These are phyloP conservation scores for Anolis carolinensis DNA, from an alignment of 2,113 vertebrate genomes.

Conservation along the genomic window DNA sequence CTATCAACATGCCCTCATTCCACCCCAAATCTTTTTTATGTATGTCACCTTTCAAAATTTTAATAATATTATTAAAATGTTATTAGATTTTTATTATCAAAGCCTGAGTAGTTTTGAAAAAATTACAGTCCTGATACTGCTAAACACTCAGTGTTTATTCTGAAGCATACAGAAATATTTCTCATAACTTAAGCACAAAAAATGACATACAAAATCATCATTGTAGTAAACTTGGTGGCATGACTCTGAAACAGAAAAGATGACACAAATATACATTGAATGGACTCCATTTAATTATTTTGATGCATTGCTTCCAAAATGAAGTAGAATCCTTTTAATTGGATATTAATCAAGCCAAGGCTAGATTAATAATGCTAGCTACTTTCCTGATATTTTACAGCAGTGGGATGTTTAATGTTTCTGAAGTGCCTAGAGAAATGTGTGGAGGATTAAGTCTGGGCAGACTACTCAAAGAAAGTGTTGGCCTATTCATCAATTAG, in stretches of 20 bases:
- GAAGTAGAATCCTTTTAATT: slow-evolving; percentile 63
- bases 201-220: neutral
- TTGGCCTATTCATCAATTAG: slow-evolving; percentile 64
- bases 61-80: too few relatives aligned
- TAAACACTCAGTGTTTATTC: neutral
- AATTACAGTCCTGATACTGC: neutral
- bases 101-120: neutral
- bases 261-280: slow-evolving; percentile 66
- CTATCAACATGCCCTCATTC: too few relatives aligned
- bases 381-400: slow-evolving; percentile 65
- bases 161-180: neutral
- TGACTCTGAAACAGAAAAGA: slow-evolving; percentile 61
- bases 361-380: slow-evolving; percentile 61
- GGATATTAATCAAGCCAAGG: slow-evolving; percentile 63
- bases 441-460: slow-evolving; percentile 65
- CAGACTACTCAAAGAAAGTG: slow-evolving; percentile 57
- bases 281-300: slow-evolving; percentile 63
- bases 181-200: neutral
- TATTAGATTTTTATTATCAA: too few relatives aligned
- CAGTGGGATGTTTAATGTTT: slow-evolving; percentile 49
- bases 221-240: slow-evolving; percentile 30
- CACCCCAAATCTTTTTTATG: too few relatives aligned
- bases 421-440: slow-evolving; percentile 62
- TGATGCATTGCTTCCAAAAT: slow-evolving; percentile 63
- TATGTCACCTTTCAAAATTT: too few relatives aligned